Evolutionary conservation across 2,113 vertebrate genomes (phyloP).

Genomic region (Neolamprologus variostigma): DNA sequence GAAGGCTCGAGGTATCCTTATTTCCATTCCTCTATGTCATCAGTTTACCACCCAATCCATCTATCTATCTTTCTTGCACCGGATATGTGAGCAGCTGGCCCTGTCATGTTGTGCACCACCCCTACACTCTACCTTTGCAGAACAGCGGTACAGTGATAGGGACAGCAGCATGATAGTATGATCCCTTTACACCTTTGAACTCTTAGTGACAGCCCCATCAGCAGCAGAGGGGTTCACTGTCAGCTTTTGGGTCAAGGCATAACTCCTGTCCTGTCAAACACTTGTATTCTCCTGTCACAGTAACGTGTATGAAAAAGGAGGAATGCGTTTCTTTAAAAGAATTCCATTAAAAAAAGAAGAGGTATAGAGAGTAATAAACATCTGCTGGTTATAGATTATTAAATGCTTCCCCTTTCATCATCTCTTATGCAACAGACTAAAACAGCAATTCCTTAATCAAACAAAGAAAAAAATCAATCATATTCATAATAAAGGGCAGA

Average conservation of each 20-base stretch:
- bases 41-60: background rate
- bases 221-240: background rate
- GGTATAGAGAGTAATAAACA: background rate
- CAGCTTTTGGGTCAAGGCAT: slow-evolving; percentile 15
- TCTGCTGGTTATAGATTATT: background rate
- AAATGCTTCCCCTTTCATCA: background rate
- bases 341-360: background rate
- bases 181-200: slow-evolving; percentile 26
- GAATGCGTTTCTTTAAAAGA: background rate
- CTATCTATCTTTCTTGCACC: background rate
- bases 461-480: background rate
- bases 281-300: background rate
- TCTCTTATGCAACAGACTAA: background rate
- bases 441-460: background rate
- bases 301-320: background rate
- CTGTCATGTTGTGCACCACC: slow-evolving; percentile 42
- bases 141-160: slow-evolving; percentile 6
- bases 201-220: slow-evolving; percentile 30
- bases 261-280: background rate
- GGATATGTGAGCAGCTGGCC: slow-evolving; percentile 55
- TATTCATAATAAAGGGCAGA: background rate
- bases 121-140: background rate
- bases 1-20: background rate
- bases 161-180: slow-evolving; percentile 43
- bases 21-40: background rate